These are phyloP conservation scores for Melanerpes aurifrons DNA, from an alignment of 2,113 vertebrate species.

Conservation along the genomic window DNA sequence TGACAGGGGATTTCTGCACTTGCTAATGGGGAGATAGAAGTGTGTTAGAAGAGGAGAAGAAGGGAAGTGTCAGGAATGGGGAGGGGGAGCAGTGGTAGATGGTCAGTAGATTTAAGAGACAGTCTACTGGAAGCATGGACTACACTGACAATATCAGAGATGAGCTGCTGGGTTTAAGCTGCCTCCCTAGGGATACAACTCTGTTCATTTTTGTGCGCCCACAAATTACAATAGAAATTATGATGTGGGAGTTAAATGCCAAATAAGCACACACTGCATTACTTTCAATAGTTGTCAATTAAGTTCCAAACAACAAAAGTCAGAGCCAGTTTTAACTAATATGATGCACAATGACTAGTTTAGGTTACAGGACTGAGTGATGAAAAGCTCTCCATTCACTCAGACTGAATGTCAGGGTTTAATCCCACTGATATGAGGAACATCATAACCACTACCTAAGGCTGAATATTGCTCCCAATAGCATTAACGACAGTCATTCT, in stretches of 20 bases:
- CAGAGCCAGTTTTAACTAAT: neutral
- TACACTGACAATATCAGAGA: neutral
- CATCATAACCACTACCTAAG: neutral
- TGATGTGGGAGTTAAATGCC: neutral
- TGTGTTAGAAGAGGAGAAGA: neutral
- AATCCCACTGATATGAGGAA: neutral
- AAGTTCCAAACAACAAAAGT: neutral
- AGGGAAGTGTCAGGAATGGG: neutral
- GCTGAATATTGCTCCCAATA: neutral
- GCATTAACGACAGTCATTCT: neutral
- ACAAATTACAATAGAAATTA: neutral
- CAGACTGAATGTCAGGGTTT: constrained; percentile 4
- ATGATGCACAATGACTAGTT: neutral
- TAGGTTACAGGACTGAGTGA: neutral
- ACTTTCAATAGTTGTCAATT: neutral
- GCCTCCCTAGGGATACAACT: neutral
- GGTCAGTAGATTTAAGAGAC: neutral
- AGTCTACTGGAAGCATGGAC: neutral
- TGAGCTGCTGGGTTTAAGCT: neutral
- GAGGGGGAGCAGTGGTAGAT: neutral
- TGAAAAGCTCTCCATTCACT: neutral
- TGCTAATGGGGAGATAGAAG: neutral
- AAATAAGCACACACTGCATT: neutral
- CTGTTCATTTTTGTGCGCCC: neutral
- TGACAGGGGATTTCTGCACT: neutral